These are phyloP conservation scores for Corythornis leucogaster DNA, from an alignment of 2,797 vertebrate species.

Conservation along the genomic window DNA sequence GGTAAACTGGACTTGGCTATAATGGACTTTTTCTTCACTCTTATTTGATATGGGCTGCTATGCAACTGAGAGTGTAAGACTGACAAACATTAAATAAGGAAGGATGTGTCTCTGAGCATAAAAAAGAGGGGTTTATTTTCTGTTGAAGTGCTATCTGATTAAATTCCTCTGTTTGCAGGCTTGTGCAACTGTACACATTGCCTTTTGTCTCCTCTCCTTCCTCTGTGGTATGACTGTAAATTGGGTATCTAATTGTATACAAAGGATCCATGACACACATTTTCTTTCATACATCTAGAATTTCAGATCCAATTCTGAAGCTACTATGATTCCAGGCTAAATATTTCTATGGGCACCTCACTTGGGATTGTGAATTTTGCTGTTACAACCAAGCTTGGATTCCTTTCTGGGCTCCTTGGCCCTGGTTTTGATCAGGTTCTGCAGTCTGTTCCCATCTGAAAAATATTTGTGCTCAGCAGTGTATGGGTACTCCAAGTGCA, in stretches of 20 bases:
- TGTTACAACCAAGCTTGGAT: no score
- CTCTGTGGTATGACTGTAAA: background rate
- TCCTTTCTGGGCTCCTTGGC: no score
- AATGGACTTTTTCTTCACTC: background rate
- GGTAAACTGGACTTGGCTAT: background rate
- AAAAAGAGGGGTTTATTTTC: background rate
- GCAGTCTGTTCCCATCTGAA: no score
- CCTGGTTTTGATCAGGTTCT: no score
- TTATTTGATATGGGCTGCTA: background rate
- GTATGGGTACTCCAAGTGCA: no score
- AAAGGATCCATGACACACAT: rapidly evolving
- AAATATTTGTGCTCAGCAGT: no score
- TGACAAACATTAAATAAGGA: background rate
- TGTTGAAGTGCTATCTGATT: background rate
- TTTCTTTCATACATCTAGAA: background rate
- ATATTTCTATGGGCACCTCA: no score
- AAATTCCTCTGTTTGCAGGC: background rate
- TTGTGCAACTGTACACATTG: background rate
- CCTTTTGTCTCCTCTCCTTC: background rate
- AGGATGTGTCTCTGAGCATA: background rate
- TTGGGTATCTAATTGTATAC: rapidly evolving
- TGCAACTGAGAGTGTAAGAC: background rate
- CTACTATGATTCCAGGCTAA: no score
- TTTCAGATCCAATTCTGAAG: background rate
- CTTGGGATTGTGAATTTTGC: no score